Conservation (phyloP, 2,797 vertebrate genomes). For the Xenentodon cancila region DNA sequence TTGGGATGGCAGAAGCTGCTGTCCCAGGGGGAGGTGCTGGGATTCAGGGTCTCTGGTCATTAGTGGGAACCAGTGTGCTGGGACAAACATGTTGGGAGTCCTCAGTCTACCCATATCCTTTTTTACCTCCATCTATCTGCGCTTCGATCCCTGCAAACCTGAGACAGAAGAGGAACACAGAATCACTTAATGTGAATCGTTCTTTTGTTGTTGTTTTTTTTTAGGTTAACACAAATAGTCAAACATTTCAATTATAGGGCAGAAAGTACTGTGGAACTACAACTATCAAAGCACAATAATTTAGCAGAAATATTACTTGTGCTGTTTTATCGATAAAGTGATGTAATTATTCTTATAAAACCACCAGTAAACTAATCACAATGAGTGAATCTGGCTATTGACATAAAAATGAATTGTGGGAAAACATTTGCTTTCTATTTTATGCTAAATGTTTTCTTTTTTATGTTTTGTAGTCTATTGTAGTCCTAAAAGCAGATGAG, state of each 20-base stretch:
- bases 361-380: too few relatives aligned
- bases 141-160: constrained; percentile 21
- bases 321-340: background rate
- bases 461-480: too few relatives aligned
- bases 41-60: constrained; percentile 81
- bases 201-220: too few relatives aligned
- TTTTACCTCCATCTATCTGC: constrained; percentile 48
- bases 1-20: constrained; percentile 80
- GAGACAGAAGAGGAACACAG: constrained; percentile 34
- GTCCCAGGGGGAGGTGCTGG: constrained; percentile 71
- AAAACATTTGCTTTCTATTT: too few relatives aligned
- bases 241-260: too few relatives aligned
- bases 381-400: too few relatives aligned
- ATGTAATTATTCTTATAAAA: too few relatives aligned
- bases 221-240: too few relatives aligned
- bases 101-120: constrained; percentile 59
- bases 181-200: constrained; percentile 17
- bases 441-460: too few relatives aligned
- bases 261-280: background rate
- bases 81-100: constrained; percentile 70
- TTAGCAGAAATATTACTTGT: background rate
- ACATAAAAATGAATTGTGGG: too few relatives aligned
- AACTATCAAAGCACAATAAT: background rate
- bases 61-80: constrained; percentile 78
- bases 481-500: too few relatives aligned